Evolutionary conservation across 2,113 vertebrate genomes (phyloP), one percentile per base, ranked within the genome.

Genomic region (Atractosteus spatula): DNA sequence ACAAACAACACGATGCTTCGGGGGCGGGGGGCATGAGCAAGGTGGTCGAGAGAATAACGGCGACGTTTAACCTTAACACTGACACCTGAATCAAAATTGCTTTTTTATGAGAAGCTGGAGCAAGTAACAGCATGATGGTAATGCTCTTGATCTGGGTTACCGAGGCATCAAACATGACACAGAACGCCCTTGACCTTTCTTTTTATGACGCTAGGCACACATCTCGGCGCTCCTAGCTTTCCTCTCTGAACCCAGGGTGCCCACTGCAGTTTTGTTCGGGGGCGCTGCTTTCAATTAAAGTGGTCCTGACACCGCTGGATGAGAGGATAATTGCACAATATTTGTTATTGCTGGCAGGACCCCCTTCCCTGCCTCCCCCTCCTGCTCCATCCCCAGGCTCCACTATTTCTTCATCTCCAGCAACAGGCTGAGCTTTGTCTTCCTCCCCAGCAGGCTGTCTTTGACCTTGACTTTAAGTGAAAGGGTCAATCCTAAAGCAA

Each of bases 401-500:
- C 67, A 69, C 74, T 71, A 79, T 77, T 77, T 86, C 83, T 83
- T 82, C 80, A 81, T 78, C 77, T 80, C 77, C 79, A 84, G 82
- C 82, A 87, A 83, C 83, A 87, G 87, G 91, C 89, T 84, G 84
- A 74, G 83, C 79, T 81, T 72, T 74, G 78, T 74, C 80, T 65
- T 65, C 76, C 72, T 62, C 82, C 80, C 78, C 67, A 70, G 71
- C 68, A 66, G 77, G 80, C 82, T 86, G 79, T 82, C 47, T 70
- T 56, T 89, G 89, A 90, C 89, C 89, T 91, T 91, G 87, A 88
- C 87, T 87, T 84, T 83, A 87, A 90, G 85, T 85, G 86, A 82
- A 84, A 72, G 79, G 84, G 86, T 86, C 86, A 87, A 85, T 89
- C 83, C 88, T 90, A 73, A 86, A 89, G 87, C 87, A 91, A 92